Percentiles rank a stretch among this genome's conserved stretches.
These are phyloP conservation scores for Papilio demoleus DNA, from an alignment of 2,888 invertebrate genomes.

Conservation along the genomic window DNA sequence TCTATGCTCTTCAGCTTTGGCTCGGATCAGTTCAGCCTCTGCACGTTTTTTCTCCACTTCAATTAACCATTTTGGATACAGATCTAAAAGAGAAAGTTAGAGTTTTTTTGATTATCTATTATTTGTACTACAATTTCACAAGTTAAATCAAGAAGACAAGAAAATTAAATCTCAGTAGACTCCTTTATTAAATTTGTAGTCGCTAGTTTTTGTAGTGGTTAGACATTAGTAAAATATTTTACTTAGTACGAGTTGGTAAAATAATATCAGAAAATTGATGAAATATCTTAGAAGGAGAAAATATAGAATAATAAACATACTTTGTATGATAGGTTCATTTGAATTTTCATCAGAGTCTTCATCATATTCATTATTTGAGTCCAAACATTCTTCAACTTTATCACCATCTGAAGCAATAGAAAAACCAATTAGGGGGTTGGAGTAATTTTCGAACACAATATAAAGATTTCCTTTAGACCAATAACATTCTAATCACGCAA, in stretches of 20 bases:
- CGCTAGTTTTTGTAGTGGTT: no score
- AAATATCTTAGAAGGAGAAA: slow-evolving; percentile 35
- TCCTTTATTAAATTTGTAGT: no score
- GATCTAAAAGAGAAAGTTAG: slow-evolving; percentile 48
- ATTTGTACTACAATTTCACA: background rate
- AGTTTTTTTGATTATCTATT: background rate
- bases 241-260: background rate
- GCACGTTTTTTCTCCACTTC: slow-evolving; percentile 69
- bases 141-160: background rate
- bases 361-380: slow-evolving; percentile 53
- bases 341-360: slow-evolving; percentile 52
- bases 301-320: slow-evolving; percentile 49
- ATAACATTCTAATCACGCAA: no score
- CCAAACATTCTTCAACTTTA: slow-evolving; percentile 52
- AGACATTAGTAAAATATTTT: no score
- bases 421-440: background rate
- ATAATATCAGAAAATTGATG: background rate
- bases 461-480: background rate
- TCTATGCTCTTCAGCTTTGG: slow-evolving; percentile 63
- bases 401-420: slow-evolving; percentile 51
- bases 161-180: no score
- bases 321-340: slow-evolving; percentile 55
- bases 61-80: slow-evolving; percentile 71
- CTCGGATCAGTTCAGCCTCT: slow-evolving; percentile 63
- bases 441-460: background rate